phyloP scores from a whole-genome alignment of 2,797 vertebrate species.

The Oryzias dopingdopingensis region DNA sequence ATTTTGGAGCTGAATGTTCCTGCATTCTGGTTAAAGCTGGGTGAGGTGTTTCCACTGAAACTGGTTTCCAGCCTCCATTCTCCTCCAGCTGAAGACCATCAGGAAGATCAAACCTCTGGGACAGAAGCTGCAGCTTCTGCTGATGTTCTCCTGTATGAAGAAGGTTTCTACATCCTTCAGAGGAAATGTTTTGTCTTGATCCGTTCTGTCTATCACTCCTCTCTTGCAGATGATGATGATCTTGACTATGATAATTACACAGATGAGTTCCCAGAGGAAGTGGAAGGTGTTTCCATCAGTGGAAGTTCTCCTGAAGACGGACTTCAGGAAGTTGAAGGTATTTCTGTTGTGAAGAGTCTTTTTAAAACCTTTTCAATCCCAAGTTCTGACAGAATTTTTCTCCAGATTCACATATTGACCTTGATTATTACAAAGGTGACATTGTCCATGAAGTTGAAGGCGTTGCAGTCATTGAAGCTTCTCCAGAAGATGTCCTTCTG shows the following conservation, averaged over 20 bases:
- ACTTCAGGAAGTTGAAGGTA: not conserved
- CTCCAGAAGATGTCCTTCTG: not conserved
- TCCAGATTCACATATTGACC: conserved; percentile 3
- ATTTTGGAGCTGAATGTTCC: too few relatives aligned
- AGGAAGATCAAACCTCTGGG: too few relatives aligned
- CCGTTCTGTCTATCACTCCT: not conserved
- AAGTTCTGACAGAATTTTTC: not conserved
- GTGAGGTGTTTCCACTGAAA: too few relatives aligned
- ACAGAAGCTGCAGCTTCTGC: too few relatives aligned
- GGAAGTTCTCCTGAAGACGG: not conserved
- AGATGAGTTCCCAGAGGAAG: conserved; percentile 5
- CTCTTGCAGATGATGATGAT: not conserved
- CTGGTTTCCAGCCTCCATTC: too few relatives aligned
- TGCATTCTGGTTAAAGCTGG: too few relatives aligned
- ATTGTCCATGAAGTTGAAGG: conserved; percentile 12
- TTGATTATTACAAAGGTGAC: not conserved
- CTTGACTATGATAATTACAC: not conserved
- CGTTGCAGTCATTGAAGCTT: not conserved
- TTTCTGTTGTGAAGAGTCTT: not conserved
- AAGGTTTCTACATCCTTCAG: not conserved
- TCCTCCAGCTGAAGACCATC: too few relatives aligned
- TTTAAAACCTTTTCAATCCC: too few relatives aligned
- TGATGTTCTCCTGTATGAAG: too few relatives aligned
- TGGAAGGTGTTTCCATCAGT: not conserved
- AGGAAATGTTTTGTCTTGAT: not conserved